A percentile compares a stretch with the other conserved stretches of the same genome.
Evolutionary conservation across 2,113 vertebrate genomes (phyloP).

Genomic region (Anseranas semipalmata): DNA sequence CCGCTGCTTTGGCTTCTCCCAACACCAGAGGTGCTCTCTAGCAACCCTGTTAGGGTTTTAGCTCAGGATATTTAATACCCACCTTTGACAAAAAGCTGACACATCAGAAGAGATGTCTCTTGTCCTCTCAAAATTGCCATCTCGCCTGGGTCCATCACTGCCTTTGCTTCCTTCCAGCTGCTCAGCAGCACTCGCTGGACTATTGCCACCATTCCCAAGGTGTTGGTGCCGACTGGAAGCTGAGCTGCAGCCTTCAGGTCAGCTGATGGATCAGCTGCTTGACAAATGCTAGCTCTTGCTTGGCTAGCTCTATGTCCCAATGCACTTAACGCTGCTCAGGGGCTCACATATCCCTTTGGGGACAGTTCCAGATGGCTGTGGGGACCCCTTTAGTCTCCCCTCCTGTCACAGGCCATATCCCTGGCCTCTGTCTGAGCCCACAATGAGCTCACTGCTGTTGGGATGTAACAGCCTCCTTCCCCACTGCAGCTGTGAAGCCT

Average conservation of each 20-base stretch:
- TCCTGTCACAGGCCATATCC: accelerated
- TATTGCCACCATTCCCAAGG: neutral
- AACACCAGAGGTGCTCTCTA: neutral
- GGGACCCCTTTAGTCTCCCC: neutral
- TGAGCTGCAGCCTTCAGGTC: neutral
- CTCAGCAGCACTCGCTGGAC: neutral
- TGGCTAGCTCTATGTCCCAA: neutral
- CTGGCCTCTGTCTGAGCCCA: neutral
- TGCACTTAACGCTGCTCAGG: accelerated
- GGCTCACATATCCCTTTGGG: neutral
- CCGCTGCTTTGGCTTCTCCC: neutral
- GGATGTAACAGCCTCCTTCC: neutral
- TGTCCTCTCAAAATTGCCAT: neutral
- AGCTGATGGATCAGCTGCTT: neutral
- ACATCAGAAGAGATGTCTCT: neutral
- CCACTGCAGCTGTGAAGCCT: neutral
- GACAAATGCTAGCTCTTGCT: neutral
- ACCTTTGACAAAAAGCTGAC: neutral
- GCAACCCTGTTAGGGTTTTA: neutral
- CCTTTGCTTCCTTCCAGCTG: neutral
- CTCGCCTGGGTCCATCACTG: neutral
- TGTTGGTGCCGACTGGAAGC: neutral
- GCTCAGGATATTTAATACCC: neutral
- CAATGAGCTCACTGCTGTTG: neutral
- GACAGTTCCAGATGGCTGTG: neutral